Conservation (phyloP, 1,140 invertebrate genomes). For the Nasonia vitripennis region DNA sequence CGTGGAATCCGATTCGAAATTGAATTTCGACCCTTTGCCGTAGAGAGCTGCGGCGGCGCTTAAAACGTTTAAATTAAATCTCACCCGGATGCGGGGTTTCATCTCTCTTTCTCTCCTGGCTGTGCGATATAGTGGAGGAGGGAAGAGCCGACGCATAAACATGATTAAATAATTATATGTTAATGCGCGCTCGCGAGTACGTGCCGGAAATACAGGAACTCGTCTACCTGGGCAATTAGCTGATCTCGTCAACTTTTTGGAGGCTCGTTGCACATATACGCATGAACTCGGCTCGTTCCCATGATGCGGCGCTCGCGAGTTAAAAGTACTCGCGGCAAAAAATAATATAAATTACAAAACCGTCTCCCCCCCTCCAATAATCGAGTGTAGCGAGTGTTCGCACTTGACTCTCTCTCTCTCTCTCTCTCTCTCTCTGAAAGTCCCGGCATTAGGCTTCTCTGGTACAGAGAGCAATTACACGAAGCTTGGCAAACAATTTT, state of each 20-base stretch:
- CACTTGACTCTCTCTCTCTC: neutral
- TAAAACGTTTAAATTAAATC: slow-evolving; percentile 47
- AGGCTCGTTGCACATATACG: too few relatives aligned
- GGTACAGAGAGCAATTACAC: too few relatives aligned
- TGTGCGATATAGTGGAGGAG: neutral
- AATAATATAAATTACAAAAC: too few relatives aligned
- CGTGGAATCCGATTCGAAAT: slow-evolving; percentile 46
- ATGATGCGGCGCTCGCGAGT: too few relatives aligned
- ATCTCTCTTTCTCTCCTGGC: neutral
- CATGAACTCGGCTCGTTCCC: too few relatives aligned
- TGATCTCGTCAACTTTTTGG: slow-evolving; percentile 3
- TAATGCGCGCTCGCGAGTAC: neutral
- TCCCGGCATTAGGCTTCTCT: neutral
- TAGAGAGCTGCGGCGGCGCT: neutral
- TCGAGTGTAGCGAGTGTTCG: neutral
- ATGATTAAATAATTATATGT: slow-evolving; percentile 27
- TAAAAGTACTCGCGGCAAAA: too few relatives aligned
- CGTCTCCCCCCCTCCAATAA: too few relatives aligned
- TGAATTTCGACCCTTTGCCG: slow-evolving; percentile 38
- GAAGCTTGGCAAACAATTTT: slow-evolving; percentile 2
- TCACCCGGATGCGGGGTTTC: slow-evolving; percentile 19
- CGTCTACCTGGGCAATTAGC: neutral
- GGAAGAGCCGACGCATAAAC: neutral
- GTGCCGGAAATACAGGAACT: slow-evolving; percentile 8
- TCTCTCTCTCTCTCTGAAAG: neutral